Evolutionary conservation across 1,140 invertebrate species (phyloP), one percentile per base, ranked within the genome.

Genomic region (Ptiloglossa arizonensis): DNA sequence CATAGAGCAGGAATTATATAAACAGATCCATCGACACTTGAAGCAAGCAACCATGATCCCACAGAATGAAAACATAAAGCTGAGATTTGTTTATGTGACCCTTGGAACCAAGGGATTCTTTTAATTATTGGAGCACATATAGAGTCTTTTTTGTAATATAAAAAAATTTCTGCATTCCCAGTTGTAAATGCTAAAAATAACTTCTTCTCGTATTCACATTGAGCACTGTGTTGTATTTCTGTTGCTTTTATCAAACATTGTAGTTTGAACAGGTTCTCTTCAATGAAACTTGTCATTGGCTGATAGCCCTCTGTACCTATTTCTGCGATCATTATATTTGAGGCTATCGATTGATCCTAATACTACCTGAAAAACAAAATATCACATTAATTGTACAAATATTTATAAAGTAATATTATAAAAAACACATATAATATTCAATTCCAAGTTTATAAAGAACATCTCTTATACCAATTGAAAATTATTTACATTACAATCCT

Each of bases 11-110:
- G 95, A 41, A 96, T 87, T 78, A 95, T 95, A 76, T 94, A 95
- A 5, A 95, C 84, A 9, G 94, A 94, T 77, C 94, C 92, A 89
- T 95, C 94, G 13, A 90, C 91, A 90, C 94, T 94, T 54, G 95
- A 91, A 79, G 94, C 90, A 11, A 96, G 88, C n/a, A 96, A 90
- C 95, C 95, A 96, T 60, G 94, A 93, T 48, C 95, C 95, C n/a
- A 93, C 93, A 29, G 95, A 94, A 91, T 96, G 95, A 90, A 96
- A 96, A 88, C 95, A 95, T 71, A 96, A 87, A 71, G 94, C 93
- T 79, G 94, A 92, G 50, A 96, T 95, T 79, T 91, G 89, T 89
- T 94, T 95, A 57, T 93, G 92, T 27, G 89, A 90, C 38, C 94
- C 93, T 79, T 92, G 91, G 88, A 95, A 95, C 96, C 95, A 96